Percentiles rank a stretch among this genome's conserved stretches.
Conservation (phyloP, 1,140 invertebrate species). For the Aricia agestis region DNA sequence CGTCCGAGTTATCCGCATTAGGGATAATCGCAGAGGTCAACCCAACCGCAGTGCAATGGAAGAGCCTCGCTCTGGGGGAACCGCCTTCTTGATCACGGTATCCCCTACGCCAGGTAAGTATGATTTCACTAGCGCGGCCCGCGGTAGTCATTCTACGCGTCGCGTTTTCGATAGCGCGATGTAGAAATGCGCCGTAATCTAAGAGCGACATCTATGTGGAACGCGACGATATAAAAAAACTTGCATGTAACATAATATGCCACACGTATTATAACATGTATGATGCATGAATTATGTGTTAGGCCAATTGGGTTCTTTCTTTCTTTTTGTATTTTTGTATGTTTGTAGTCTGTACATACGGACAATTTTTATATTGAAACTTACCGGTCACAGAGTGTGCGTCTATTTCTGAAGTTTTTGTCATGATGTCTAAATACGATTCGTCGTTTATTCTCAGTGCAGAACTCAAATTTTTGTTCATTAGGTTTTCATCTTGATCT, state of each 20-base stretch:
- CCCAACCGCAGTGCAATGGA: too few relatives aligned
- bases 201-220: not conserved
- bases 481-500: conserved; percentile 39
- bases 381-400: conserved; percentile 50
- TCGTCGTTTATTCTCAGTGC: conserved; percentile 57
- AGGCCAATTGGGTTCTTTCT: too few relatives aligned
- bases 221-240: too few relatives aligned
- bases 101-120: conserved; percentile 24
- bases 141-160: not conserved
- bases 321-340: too few relatives aligned
- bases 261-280: too few relatives aligned
- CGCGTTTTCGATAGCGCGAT: conserved; percentile 4
- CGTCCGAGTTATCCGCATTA: conserved; percentile 7
- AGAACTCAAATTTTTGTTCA: conserved; percentile 34
- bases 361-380: conserved; percentile 21
- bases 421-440: conserved; percentile 55
- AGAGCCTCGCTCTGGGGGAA: too few relatives aligned
- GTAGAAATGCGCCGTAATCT: not conserved
- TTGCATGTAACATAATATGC: too few relatives aligned
- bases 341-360: too few relatives aligned
- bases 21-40: too few relatives aligned
- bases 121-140: not conserved
- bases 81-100: conserved; percentile 23
- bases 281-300: too few relatives aligned
- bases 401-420: conserved; percentile 49